Base-by-base conservation (phyloP, 2,797 vertebrate genomes). In the Cygnus olor region DNA sequence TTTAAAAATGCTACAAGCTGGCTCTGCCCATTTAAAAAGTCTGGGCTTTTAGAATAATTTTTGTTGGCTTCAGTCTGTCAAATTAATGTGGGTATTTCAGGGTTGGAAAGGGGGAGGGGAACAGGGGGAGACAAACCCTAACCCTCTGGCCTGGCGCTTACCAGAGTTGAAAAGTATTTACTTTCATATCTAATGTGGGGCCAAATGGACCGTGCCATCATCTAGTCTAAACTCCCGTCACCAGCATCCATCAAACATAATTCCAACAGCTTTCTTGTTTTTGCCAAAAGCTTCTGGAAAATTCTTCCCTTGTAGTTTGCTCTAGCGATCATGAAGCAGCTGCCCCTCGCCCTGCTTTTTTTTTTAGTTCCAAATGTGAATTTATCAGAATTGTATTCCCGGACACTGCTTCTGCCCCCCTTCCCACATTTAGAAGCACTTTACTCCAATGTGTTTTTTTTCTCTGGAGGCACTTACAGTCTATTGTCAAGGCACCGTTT, bases 281-380 rank as follows among this genome's bases (percentile, higher is more conserved):
- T 72, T 81, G 61, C 40, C 65, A 57, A 71, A 77, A 80, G 30
- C 25, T 78, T 82, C 49, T 65, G 58, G 51, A 93, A 85, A 32
- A 28, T 25, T 4, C 34, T 38, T 53, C 16, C 51, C 5, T 36
- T 83, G 6, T 10, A 13, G 42, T 63, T 34, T 51, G 69, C 65
- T 71, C 24, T 49, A 51, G 57, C 0, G 1, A 38, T 64, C 27
- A 20, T 30, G 51, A 82, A 79, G 30, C 36, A 47, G 53, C 27
- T 21, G 28, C 12, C 60, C 6, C 2, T 9, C 1, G 3, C 7
- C 27, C 2, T 56, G 16, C 10, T 16, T 6, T 44, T 18, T 44
- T 18, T 34, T 42, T 34, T n/a, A 51, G n/a, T 19, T 20, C 9
- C 56, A 85, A 44, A 60, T 9, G 45, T 51, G 81, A 49, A 25